Percentiles rank a stretch among this genome's conserved stretches.
Evolutionary conservation across 2,888 invertebrate genomes (phyloP).

Genomic region (Acleris sparsana): DNA sequence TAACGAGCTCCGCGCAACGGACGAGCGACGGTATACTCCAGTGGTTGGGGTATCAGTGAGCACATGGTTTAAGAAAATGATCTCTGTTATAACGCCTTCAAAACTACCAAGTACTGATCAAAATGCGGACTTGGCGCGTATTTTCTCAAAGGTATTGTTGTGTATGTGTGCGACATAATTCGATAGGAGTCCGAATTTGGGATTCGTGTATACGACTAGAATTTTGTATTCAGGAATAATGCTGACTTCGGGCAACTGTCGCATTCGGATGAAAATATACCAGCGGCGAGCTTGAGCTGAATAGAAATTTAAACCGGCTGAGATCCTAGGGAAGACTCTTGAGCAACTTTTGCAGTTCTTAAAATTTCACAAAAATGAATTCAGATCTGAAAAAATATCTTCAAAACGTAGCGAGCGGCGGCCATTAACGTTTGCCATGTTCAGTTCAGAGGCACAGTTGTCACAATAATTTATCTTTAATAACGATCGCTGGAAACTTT

Average conservation of each 20-base stretch:
- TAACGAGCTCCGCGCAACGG: conserved; percentile 51
- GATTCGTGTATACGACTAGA: conserved; percentile 43
- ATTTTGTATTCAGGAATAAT: conserved; percentile 30
- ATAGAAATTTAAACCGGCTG: not conserved
- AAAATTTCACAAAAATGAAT: too few species aligned
- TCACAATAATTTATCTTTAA: conserved; percentile 30
- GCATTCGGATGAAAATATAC: conserved; percentile 22
- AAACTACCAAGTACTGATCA: conserved; percentile 1
- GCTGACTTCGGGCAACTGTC: conserved; percentile 18
- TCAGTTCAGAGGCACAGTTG: conserved; percentile 18
- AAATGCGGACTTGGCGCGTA: conserved; percentile 12
- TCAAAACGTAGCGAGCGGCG: not conserved
- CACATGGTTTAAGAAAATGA: conserved; percentile 27
- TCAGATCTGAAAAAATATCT: not conserved
- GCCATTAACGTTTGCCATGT: conserved; percentile 21
- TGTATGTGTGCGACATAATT: conserved; percentile 42
- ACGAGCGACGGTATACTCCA: conserved; percentile 45
- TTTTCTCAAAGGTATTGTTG: conserved; percentile 8
- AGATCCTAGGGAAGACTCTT: too few species aligned
- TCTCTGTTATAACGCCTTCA: conserved; percentile 17
- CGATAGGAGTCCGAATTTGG: conserved; percentile 47
- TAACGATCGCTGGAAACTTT: conserved; percentile 24
- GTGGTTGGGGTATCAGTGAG: conserved; percentile 42
- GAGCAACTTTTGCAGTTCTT: too few species aligned
- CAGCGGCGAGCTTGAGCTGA: not conserved